These are phyloP conservation scores for Thaleichthys pacificus DNA, from an alignment of 2,797 vertebrate species.

Conservation along the genomic window DNA sequence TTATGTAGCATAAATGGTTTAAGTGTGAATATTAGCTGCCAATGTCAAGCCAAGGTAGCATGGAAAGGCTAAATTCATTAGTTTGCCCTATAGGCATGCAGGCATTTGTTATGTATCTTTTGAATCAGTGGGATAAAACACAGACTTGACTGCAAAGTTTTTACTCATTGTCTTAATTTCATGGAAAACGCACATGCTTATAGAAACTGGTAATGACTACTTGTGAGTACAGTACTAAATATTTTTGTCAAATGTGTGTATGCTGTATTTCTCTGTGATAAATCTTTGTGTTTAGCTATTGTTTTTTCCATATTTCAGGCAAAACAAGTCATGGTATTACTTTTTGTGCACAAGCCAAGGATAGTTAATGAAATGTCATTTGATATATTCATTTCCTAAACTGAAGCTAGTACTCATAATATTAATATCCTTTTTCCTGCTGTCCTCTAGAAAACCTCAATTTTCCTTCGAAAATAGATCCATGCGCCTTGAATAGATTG, in stretches of 20 bases:
- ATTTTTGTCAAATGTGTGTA: background rate
- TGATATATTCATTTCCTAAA: background rate
- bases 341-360: background rate
- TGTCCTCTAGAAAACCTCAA: background rate
- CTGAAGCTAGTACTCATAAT: background rate
- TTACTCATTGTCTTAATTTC: background rate
- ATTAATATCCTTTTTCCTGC: background rate
- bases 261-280: slow-evolving; percentile 18
- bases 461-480: background rate
- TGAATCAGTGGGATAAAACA: too few relatives aligned
- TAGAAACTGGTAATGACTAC: background rate
- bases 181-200: background rate
- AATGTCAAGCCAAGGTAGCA: background rate
- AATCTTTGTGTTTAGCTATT: background rate
- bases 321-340: background rate
- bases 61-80: background rate
- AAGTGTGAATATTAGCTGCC: slow-evolving; percentile 25
- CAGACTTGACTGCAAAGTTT: too few relatives aligned
- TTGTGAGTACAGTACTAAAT: background rate
- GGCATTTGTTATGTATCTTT: background rate
- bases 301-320: background rate
- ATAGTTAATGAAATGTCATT: background rate
- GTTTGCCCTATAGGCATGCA: background rate
- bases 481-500: slow-evolving; percentile 38
- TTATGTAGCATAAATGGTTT: slow-evolving; percentile 52